phyloP scores from a whole-genome alignment of 1,140 invertebrate genomes.

The Ylistrum balloti region DNA sequence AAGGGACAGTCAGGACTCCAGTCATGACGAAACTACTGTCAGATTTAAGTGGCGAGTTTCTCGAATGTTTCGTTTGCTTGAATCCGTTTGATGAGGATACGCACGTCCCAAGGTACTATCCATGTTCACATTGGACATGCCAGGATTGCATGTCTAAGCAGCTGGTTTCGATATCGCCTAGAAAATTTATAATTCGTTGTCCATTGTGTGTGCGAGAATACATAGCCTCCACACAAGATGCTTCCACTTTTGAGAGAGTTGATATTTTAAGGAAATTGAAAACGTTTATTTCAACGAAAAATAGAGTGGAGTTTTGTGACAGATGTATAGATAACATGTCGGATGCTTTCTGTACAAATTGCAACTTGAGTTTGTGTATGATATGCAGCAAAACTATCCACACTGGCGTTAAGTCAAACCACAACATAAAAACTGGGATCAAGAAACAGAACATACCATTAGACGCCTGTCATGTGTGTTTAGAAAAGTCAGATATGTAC shows the following conservation, averaged over 20 bases:
- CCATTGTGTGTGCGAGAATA: not conserved
- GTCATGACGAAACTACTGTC: not conserved
- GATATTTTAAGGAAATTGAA: not conserved
- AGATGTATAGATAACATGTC: not conserved
- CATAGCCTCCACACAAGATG: not conserved
- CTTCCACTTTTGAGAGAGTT: not conserved
- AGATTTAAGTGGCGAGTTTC: not conserved
- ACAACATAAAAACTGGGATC: not conserved
- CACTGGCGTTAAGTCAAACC: not conserved
- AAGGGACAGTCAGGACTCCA: not conserved
- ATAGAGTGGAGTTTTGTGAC: not conserved
- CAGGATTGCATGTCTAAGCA: not conserved
- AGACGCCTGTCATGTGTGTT: not conserved
- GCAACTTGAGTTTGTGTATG: not conserved
- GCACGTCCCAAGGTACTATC: not conserved
- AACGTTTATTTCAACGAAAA: not conserved
- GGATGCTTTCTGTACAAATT: not conserved
- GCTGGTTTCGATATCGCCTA: no score
- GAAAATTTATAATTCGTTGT: not conserved
- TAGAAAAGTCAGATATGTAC: not conserved
- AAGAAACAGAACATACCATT: not conserved
- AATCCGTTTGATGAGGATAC: not conserved
- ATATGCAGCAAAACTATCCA: not conserved
- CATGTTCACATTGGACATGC: not conserved
- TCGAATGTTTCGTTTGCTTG: not conserved